These are phyloP conservation scores for Anoura caudifer DNA, from an alignment of 2,113 vertebrate species.

Conservation along the genomic window DNA sequence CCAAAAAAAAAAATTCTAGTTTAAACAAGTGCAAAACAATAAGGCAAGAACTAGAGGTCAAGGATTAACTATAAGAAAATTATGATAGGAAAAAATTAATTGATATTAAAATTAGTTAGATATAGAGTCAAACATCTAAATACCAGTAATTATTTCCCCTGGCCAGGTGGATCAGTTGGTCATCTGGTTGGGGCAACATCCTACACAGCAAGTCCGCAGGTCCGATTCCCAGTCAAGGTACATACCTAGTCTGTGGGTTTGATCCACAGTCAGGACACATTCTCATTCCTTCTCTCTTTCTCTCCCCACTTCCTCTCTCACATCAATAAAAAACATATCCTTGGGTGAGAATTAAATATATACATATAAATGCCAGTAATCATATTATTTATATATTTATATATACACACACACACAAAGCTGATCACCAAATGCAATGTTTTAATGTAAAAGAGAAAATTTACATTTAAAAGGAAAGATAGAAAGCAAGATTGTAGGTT, in stretches of 20 bases:
- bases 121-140: not conserved
- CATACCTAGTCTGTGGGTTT: no score
- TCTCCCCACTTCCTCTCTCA: no score
- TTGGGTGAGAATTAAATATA: no score
- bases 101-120: not conserved
- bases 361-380: no score
- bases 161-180: no score
- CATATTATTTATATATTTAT: no score
- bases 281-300: no score
- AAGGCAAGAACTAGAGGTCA: not conserved
- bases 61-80: not conserved
- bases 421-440: not conserved
- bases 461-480: not conserved
- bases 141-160: not conserved
- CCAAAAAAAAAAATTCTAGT: conserved; percentile 3
- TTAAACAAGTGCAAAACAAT: not conserved
- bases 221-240: no score
- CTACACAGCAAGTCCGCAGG: no score
- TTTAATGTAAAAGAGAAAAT: not conserved
- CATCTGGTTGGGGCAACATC: no score
- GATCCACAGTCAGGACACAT: no score
- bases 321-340: no score
- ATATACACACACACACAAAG: not conserved
- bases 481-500: not conserved
- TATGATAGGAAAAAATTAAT: not conserved